Base-by-base conservation (phyloP, 2,888 invertebrate species). In the Tricholauxania praeusta region DNA sequence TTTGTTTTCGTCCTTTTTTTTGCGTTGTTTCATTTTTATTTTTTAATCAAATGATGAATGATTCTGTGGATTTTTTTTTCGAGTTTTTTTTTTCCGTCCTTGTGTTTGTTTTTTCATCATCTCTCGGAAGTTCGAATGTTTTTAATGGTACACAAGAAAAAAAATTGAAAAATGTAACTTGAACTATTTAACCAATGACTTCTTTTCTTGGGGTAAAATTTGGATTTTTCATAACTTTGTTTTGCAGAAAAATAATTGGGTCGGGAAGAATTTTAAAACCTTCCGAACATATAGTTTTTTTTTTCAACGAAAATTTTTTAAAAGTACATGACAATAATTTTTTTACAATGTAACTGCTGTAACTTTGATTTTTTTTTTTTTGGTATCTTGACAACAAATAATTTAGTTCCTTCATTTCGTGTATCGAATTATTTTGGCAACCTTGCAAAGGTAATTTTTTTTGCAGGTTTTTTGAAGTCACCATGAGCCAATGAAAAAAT, bases 31-130 rank as follows among this genome's bases (percentile, higher is more conserved):
- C n/a, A n/a, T 65, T 52, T 72, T 39, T 52, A 14, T 66, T 47
- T 60, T 75, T 71, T 73, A 76, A 76, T 76, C 76, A 74, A 70
- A 75, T 76, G 74, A 76, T 70, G 72, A 73, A 76, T 74, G 74
- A 73, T 68, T 66, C 73, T 71, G 73, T 55, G 53, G 59, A 72
- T 74, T 74, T 72, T 53, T 71, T 53, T 68, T 73, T 67, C 74
- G 72, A 77, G 73, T 76, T 76, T 74, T 73, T 72, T 75, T 15
- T 63, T 67, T 47, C n/a, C 28, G 14, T 53, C 12, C 17, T 5
- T 15, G 53, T 39, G 47, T 17, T 72, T 51, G 17, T 59, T 49
- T 17, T 70, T 62, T 49, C 14, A 51, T 49, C 15, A 17, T 19
- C 51, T 28, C 51, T 8, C 19, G 17, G 47, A 19, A 48, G 39